Percentiles rank a stretch among this genome's conserved stretches.
Conservation (phyloP, 2,888 invertebrate genomes). For the Cataglyphis altisquamis region DNA sequence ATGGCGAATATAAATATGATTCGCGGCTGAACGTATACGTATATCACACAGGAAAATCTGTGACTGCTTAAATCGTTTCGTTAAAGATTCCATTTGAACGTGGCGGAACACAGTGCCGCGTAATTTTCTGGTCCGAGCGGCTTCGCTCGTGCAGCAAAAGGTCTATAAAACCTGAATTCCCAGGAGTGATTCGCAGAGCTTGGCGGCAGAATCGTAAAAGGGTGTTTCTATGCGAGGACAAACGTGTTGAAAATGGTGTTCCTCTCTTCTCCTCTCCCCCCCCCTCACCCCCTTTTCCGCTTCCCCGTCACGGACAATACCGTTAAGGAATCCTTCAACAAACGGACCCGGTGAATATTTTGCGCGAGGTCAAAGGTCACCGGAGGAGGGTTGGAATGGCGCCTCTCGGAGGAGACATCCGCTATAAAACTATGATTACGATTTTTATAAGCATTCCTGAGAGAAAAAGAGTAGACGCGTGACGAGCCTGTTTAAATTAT, state of each 20-base stretch:
- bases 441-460: slow-evolving; percentile 51
- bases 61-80: slow-evolving; percentile 63
- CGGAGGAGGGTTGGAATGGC: slow-evolving; percentile 30
- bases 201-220: slow-evolving; percentile 72
- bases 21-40: neutral
- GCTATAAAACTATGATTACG: slow-evolving; percentile 64
- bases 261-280: slow-evolving; percentile 21
- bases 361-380: slow-evolving; percentile 57
- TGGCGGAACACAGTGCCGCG: slow-evolving; percentile 61
- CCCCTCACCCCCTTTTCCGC: neutral
- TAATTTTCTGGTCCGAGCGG: slow-evolving; percentile 72
- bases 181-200: slow-evolving; percentile 68
- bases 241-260: slow-evolving; percentile 71
- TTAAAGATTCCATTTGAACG: slow-evolving; percentile 73
- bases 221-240: slow-evolving; percentile 71
- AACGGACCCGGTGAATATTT: slow-evolving; percentile 63
- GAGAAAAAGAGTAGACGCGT: slow-evolving; percentile 15
- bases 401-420: slow-evolving; percentile 50
- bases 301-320: slow-evolving; percentile 36
- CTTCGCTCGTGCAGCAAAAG: slow-evolving; percentile 65
- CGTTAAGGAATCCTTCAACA: slow-evolving; percentile 37
- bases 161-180: slow-evolving; percentile 75
- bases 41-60: slow-evolving; percentile 45
- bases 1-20: slow-evolving; percentile 39
- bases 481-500: slow-evolving; percentile 7